phyloP scores from a whole-genome alignment of 1,140 invertebrate species.

The Rhizoglyphus robini region DNA sequence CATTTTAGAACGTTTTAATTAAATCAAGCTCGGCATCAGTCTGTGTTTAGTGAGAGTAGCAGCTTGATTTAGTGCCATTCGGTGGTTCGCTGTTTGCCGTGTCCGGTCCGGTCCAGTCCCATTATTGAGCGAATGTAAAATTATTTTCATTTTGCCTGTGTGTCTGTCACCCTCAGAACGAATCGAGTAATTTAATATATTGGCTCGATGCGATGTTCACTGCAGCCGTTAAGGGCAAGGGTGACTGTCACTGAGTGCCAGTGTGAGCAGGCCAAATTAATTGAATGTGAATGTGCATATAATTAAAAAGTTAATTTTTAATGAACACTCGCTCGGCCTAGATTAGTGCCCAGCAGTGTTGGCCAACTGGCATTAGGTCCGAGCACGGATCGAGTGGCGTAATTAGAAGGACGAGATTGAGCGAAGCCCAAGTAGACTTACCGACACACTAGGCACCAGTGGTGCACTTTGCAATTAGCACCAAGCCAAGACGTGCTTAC shows the following conservation, averaged over 20 bases:
- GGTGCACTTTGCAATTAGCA: too few species aligned
- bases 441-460: too few species aligned
- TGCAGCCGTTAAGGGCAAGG: too few species aligned
- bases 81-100: background rate
- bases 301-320: conserved; percentile 14
- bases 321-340: background rate
- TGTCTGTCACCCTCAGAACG: background rate
- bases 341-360: background rate
- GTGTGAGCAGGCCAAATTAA: background rate
- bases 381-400: too few species aligned
- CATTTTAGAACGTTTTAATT: conserved; percentile 8
- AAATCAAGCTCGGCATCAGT: background rate
- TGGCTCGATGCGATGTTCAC: too few species aligned
- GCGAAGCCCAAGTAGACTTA: too few species aligned
- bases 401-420: too few species aligned
- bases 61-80: conserved; percentile 3
- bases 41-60: background rate
- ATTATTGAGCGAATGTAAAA: conserved; percentile 2
- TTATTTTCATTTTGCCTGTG: conserved; percentile 3
- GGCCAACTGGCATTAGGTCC: background rate
- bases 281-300: conserved; percentile 15
- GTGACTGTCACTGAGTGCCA: too few species aligned
- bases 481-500: too few species aligned
- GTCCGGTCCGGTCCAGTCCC: background rate
- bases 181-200: background rate